Evolutionary conservation across 2,888 invertebrate genomes (phyloP).

Genomic region (Dexiosoma caninum): DNA sequence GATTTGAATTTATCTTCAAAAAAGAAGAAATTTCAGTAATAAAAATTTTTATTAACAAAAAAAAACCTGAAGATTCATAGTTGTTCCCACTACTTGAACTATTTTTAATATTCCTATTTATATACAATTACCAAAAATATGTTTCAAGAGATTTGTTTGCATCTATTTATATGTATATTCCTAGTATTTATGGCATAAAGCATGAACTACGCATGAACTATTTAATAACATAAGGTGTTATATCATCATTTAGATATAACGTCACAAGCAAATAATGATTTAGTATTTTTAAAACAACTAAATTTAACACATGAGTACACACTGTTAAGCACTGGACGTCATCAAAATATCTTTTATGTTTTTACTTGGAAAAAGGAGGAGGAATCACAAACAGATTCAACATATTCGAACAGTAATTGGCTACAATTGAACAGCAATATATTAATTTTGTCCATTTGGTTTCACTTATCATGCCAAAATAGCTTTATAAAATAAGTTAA

Average conservation of each 20-base stretch:
- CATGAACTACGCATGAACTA: not conserved
- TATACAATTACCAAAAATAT: not conserved
- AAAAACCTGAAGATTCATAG: not conserved
- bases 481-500: no score
- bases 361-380: not conserved
- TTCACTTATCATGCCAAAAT: not conserved
- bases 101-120: slow-evolving; percentile 17
- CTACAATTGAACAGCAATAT: not conserved
- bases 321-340: not conserved
- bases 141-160: slow-evolving; percentile 14
- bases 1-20: not conserved
- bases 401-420: not conserved
- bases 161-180: not conserved
- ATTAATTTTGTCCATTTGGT: not conserved
- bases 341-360: not conserved
- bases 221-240: not conserved
- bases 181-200: not conserved
- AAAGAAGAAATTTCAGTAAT: not conserved
- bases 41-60: not conserved
- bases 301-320: not conserved
- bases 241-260: not conserved
- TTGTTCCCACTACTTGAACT: not conserved
- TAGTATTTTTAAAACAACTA: slow-evolving; percentile 18
- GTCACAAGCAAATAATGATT: slow-evolving; percentile 26
- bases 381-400: not conserved